Conservation (phyloP, 2,888 invertebrate genomes). For the Tachina lurida region DNA sequence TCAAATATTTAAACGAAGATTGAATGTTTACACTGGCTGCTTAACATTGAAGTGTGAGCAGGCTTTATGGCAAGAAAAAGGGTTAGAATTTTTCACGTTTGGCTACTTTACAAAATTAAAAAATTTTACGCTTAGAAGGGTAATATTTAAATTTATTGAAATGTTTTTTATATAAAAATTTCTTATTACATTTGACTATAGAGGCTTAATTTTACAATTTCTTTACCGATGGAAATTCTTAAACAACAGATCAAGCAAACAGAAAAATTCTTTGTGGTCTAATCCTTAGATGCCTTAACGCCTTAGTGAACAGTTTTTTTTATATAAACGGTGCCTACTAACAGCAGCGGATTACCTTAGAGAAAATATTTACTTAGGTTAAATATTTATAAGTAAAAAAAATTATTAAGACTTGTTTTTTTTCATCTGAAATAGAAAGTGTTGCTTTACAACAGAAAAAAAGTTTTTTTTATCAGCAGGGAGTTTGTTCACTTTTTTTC, state of each 20-base stretch:
- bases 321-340: conserved; percentile 72
- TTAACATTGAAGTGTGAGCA: background rate
- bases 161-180: conserved; percentile 14
- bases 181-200: conserved; percentile 28
- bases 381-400: too few relatives aligned
- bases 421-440: conserved; percentile 18
- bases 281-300: conserved; percentile 65
- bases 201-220: conserved; percentile 48
- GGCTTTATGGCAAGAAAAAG: background rate
- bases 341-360: conserved; percentile 74
- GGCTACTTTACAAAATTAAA: conserved; percentile 68
- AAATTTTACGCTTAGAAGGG: conserved; percentile 18
- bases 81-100: conserved; percentile 39
- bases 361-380: conserved; percentile 73
- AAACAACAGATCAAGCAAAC: conserved; percentile 25
- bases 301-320: conserved; percentile 70
- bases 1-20: conserved; percentile 68
- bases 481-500: conserved; percentile 61
- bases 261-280: conserved; percentile 62
- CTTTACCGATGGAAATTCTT: conserved; percentile 16
- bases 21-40: conserved; percentile 49
- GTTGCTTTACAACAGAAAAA: conserved; percentile 41
- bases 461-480: conserved; percentile 41
- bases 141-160: conserved; percentile 30
- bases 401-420: background rate